phyloP scores from a whole-genome alignment of 2,113 vertebrate species.

The Phaethon lepturus region DNA sequence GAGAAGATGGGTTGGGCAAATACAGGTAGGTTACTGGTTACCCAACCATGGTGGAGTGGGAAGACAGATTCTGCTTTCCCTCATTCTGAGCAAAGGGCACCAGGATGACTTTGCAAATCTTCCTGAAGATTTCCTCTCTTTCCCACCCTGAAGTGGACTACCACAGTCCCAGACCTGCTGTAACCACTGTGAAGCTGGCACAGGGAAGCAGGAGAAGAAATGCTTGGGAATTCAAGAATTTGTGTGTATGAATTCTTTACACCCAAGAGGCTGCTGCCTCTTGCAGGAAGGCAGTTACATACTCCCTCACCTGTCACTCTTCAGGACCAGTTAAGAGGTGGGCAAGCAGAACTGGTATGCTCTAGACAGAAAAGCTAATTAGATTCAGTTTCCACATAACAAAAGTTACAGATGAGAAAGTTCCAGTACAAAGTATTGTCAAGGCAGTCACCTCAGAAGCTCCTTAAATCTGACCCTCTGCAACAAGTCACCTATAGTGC shows the following conservation, averaged over 20 bases:
- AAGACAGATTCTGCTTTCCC: neutral
- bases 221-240: neutral
- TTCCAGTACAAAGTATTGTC: neutral
- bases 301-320: neutral
- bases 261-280: neutral
- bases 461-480: neutral
- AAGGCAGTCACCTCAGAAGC: neutral
- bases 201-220: neutral
- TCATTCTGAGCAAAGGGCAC: neutral
- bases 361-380: neutral
- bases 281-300: neutral
- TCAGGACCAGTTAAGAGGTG: neutral
- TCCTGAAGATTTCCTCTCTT: neutral
- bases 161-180: neutral
- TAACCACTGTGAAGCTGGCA: neutral
- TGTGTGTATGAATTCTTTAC: neutral
- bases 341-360: neutral
- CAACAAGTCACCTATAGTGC: neutral
- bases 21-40: neutral
- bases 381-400: neutral
- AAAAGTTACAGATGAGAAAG: neutral
- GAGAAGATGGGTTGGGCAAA: neutral
- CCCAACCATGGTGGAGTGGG: rapidly evolving
- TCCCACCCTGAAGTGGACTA: neutral
- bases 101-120: neutral